Percentiles rank a stretch among this genome's conserved stretches.
These are phyloP conservation scores for Coregonus suidteri DNA, from an alignment of 2,797 vertebrate species.

Conservation along the genomic window DNA sequence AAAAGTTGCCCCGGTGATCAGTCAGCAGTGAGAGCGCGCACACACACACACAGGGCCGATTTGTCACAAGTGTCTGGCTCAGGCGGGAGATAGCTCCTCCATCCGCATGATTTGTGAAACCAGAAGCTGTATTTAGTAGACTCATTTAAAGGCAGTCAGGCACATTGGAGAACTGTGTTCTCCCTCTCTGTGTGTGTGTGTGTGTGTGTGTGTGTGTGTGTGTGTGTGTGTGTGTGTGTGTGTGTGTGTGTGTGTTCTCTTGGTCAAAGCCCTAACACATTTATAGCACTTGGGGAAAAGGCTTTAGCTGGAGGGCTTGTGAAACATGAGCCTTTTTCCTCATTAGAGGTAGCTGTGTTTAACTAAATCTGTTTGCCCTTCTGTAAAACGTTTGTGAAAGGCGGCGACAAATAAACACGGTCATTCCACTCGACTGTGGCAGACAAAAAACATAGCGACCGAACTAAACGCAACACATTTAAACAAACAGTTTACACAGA, in stretches of 20 bases:
- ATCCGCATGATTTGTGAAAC: constrained; percentile 76
- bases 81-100: constrained; percentile 70
- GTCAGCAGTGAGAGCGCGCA: constrained; percentile 74
- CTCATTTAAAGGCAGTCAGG: constrained; percentile 68
- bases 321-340: constrained; percentile 73
- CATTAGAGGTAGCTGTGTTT: constrained; percentile 74
- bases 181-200: constrained; percentile 1
- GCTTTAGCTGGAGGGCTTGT: constrained; percentile 64
- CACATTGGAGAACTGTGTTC: constrained; percentile 61
- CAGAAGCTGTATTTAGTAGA: constrained; percentile 73
- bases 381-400: constrained; percentile 67
- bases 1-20: constrained; percentile 71
- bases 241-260: constrained; percentile 28
- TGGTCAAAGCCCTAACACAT: constrained; percentile 64
- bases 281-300: constrained; percentile 63
- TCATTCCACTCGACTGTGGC: constrained; percentile 56
- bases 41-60: constrained; percentile 54
- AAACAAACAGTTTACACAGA: constrained; percentile 58
- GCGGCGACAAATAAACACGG: constrained; percentile 23
- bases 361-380: constrained; percentile 72
- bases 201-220: constrained; percentile 30
- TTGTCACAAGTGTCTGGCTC: constrained; percentile 72
- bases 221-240: constrained; percentile 7
- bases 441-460: constrained; percentile 59
- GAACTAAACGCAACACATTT: constrained; percentile 62